Evolutionary conservation across 2,113 vertebrate species (phyloP).

Genomic region (Macrotis lagotis): DNA sequence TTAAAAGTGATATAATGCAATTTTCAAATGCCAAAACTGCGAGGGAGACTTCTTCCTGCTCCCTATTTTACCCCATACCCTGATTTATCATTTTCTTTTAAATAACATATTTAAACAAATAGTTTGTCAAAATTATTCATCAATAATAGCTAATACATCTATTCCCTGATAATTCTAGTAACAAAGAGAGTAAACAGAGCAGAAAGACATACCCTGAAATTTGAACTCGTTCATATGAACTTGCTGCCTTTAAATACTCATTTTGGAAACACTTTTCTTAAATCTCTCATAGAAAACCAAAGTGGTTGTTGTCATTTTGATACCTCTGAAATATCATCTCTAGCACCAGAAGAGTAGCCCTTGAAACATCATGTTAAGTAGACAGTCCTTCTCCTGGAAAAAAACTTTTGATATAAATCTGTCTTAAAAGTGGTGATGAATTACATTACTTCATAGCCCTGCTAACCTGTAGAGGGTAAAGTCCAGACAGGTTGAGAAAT

Average conservation of each 20-base stretch:
- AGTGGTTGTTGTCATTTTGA: constrained; percentile 47
- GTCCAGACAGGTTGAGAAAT: constrained; percentile 86
- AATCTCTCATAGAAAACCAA: background rate
- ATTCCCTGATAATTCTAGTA: background rate
- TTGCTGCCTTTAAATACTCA: background rate
- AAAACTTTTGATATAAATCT: constrained; percentile 84
- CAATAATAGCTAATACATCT: background rate
- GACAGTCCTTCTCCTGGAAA: constrained; percentile 53
- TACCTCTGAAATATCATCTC: constrained; percentile 82
- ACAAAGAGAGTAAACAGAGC: background rate
- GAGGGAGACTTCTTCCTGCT: background rate
- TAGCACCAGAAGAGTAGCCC: constrained; percentile 65
- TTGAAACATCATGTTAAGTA: constrained; percentile 77
- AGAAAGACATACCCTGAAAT: background rate
- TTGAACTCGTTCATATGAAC: background rate
- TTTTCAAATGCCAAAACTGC: background rate
- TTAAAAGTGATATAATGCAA: background rate
- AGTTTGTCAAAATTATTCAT: background rate
- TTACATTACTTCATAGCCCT: constrained; percentile 86
- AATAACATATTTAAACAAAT: background rate
- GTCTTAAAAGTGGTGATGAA: constrained; percentile 82
- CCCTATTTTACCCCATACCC: background rate
- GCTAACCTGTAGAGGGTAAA: constrained; percentile 83
- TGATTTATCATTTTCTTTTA: background rate
- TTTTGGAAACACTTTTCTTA: background rate